Evolutionary conservation across 1,140 invertebrate species (phyloP), one percentile per base, ranked within the genome.

Genomic region (Oncopeltus fasciatus): DNA sequence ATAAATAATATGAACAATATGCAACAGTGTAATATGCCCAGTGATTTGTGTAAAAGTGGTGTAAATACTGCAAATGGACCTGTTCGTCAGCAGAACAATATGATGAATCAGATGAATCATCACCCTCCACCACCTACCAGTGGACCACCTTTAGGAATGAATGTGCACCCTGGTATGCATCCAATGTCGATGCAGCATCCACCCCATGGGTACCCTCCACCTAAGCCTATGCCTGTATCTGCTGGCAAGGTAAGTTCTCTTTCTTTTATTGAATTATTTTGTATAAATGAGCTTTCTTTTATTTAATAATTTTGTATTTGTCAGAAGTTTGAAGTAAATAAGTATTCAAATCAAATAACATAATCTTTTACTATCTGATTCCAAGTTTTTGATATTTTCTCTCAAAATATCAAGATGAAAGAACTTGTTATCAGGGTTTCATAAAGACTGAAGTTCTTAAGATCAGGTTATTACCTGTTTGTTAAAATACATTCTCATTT

Each of bases 221-320:
- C 80, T 11, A 83, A 83, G 68, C 86, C 88, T 26, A 90, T 92
- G 87, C 86, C 89, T 68, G 88, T 92, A 56, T 88, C 87, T 74
- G 87, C 88, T 46, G 89, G 88, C 38, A 92, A 92, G 80, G 87
- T 92, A 73, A 68, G 69, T 62, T 44, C 24, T n/a, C n/a, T n/a
- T n/a, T n/a, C n/a, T n/a, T n/a, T n/a, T n/a, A n/a, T n/a, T n/a
- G n/a, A n/a, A n/a, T n/a, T n/a, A n/a, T n/a, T n/a, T n/a, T n/a
- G n/a, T n/a, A n/a, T n/a, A n/a, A n/a, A n/a, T n/a, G n/a, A n/a
- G n/a, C n/a, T n/a, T n/a, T n/a, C n/a, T n/a, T n/a, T n/a, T n/a
- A n/a, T n/a, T n/a, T n/a, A n/a, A n/a, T n/a, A n/a, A n/a, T n/a
- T n/a, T n/a, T n/a, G n/a, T n/a, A n/a, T n/a, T n/a, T n/a, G n/a